phyloP scores from a whole-genome alignment of 2,797 vertebrate genomes.

The Merluccius polli region DNA sequence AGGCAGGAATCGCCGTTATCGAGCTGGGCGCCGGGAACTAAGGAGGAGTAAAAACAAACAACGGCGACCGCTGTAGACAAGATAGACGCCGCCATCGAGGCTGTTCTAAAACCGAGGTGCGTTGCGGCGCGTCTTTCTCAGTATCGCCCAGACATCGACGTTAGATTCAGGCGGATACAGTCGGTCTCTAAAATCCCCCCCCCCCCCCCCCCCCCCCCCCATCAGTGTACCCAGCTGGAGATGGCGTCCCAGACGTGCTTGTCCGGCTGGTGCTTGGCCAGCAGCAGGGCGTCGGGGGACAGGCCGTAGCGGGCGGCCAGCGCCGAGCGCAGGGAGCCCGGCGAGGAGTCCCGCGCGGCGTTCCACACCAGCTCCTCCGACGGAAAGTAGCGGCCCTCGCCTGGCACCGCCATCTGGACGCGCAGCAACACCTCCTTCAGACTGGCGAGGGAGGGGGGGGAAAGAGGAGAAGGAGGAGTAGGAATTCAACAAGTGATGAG shows the following conservation, averaged over 20 bases:
- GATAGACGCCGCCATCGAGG: too few species aligned
- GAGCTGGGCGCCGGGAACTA: too few species aligned
- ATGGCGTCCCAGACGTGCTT: slow-evolving; percentile 87
- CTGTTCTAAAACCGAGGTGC: too few species aligned
- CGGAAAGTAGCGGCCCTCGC: slow-evolving; percentile 74
- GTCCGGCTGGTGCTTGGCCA: slow-evolving; percentile 89
- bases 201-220: background rate
- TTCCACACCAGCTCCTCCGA: slow-evolving; percentile 85
- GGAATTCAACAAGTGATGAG: background rate
- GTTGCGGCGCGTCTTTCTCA: too few species aligned
- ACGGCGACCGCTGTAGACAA: too few species aligned
- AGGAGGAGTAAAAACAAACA: too few species aligned
- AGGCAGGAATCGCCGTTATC: too few species aligned
- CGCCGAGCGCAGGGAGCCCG: slow-evolving; percentile 68
- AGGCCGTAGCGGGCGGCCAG: slow-evolving; percentile 79
- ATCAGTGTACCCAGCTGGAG: slow-evolving; percentile 78
- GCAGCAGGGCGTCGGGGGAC: slow-evolving; percentile 80
- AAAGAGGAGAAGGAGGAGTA: background rate
- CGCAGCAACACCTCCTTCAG: slow-evolving; percentile 81
- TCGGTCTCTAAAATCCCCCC: too few species aligned
- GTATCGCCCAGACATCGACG: too few species aligned
- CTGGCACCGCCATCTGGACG: slow-evolving; percentile 81
- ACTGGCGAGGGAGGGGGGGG: slow-evolving; percentile 34
- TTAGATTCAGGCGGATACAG: too few species aligned
- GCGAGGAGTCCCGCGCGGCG: slow-evolving; percentile 74